Evolutionary conservation across 1,140 invertebrate species (phyloP).

Genomic region (Pissodes strobi): DNA sequence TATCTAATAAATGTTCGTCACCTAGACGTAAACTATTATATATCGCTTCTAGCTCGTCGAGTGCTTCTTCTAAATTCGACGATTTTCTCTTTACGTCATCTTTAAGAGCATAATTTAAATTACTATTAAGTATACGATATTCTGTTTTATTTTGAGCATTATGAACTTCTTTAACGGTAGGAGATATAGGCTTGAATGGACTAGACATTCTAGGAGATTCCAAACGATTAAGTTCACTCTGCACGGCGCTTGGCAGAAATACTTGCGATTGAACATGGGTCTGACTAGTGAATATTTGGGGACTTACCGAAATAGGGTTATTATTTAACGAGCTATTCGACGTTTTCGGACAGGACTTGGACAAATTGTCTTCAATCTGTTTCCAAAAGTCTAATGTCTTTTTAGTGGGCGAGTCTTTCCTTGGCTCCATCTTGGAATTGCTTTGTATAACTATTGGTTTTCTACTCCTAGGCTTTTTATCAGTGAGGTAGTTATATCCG

Average conservation of each 20-base stretch:
- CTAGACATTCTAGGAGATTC: constrained; percentile 28
- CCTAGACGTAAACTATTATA: constrained; percentile 81
- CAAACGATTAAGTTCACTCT: constrained; percentile 24
- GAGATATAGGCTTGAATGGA: constrained; percentile 47
- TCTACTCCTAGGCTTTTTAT: constrained; percentile 67
- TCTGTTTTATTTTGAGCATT: not conserved
- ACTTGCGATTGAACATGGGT: constrained; percentile 50
- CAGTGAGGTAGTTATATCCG: constrained; percentile 67
- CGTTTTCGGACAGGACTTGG: constrained; percentile 22
- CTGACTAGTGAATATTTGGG: constrained; percentile 52
- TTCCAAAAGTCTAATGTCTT: constrained; percentile 67
- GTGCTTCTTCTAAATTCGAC: constrained; percentile 81
- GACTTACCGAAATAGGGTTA: constrained; percentile 35
- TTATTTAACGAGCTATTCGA: not conserved
- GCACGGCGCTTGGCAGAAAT: constrained; percentile 45
- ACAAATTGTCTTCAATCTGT: constrained; percentile 62
- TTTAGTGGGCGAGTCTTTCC: constrained; percentile 34
- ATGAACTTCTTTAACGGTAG: constrained; percentile 18
- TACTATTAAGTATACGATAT: constrained; percentile 41
- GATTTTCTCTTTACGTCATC: constrained; percentile 57
- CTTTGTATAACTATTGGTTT: constrained; percentile 62
- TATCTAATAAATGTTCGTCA: constrained; percentile 79
- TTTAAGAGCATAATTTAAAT: constrained; percentile 1
- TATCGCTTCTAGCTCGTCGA: constrained; percentile 86
- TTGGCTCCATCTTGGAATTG: constrained; percentile 21